phyloP scores from a whole-genome alignment of 2,797 vertebrate genomes.

The Rhinogobio ventralis region DNA sequence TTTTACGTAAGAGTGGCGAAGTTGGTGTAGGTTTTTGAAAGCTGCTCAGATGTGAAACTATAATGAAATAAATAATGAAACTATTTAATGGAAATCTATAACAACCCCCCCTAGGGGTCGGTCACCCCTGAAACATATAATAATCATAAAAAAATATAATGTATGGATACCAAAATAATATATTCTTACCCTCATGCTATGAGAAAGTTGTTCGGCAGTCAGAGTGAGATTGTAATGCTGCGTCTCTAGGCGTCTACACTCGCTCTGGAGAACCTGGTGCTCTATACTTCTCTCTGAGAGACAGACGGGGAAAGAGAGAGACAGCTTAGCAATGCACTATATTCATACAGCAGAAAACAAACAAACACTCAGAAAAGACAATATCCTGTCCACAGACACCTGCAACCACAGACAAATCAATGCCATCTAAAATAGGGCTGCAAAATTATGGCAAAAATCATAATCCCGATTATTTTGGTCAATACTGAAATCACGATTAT shows the following conservation, averaged over 20 bases:
- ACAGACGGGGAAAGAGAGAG: constrained; percentile 7
- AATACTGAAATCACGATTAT: too few species aligned
- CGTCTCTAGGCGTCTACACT: constrained; percentile 93
- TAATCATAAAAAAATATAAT: neutral
- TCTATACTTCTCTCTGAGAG: constrained; percentile 92
- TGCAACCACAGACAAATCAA: neutral
- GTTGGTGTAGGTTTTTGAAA: too few species aligned
- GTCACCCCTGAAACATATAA: neutral
- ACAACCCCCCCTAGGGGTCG: too few species aligned
- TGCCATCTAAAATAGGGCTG: neutral
- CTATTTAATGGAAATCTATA: too few species aligned
- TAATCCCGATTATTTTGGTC: too few species aligned
- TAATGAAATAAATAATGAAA: too few species aligned
- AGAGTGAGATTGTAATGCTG: constrained; percentile 95
- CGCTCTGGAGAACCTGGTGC: constrained; percentile 91
- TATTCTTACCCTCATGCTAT: constrained; percentile 92
- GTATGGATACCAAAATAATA: neutral
- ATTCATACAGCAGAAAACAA: neutral
- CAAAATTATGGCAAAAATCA: too few species aligned
- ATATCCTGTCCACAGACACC: neutral
- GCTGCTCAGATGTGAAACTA: too few species aligned
- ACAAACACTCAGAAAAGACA: neutral
- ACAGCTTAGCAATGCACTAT: neutral
- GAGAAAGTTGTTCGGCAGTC: constrained; percentile 94
- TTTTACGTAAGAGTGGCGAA: neutral